These are phyloP conservation scores for Perizoma flavofasciatum DNA, from an alignment of 2,888 invertebrate species.

Conservation along the genomic window DNA sequence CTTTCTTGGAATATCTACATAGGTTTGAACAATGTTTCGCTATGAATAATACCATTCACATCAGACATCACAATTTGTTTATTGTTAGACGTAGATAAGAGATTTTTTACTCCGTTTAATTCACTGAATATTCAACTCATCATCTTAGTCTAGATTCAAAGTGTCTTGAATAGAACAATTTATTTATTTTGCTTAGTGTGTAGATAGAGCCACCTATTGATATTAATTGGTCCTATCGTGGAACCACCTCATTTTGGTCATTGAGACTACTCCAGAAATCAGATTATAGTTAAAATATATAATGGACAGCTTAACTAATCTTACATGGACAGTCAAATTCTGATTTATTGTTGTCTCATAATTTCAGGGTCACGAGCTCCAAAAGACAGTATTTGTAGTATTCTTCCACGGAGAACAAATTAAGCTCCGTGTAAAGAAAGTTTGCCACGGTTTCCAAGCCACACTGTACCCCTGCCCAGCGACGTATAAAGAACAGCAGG, in stretches of 20 bases:
- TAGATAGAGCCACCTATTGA: no score
- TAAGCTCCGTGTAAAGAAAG: constrained; percentile 88
- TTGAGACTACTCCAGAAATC: no score
- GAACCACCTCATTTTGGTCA: no score
- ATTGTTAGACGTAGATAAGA: background rate
- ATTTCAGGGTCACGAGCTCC: constrained; percentile 86
- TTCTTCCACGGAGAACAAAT: constrained; percentile 90
- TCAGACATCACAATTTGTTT: background rate
- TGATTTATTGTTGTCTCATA: no score
- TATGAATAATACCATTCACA: no score
- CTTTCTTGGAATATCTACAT: no score
- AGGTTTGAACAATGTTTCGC: no score
- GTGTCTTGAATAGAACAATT: background rate
- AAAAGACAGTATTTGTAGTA: constrained; percentile 88
- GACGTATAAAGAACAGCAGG: constrained; percentile 87
- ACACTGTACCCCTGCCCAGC: constrained; percentile 91
- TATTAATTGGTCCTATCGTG: no score
- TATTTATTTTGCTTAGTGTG: no score
- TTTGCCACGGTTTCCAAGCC: constrained; percentile 90
- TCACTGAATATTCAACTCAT: constrained; percentile 21
- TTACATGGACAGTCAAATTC: no score
- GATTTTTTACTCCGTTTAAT: constrained; percentile 7
- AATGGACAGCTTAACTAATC: no score
- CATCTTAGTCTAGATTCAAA: background rate
- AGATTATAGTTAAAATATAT: no score